Percentiles rank a stretch among this genome's conserved stretches.
phyloP scores from a whole-genome alignment of 2,113 vertebrate species.

The Symphodus melops region DNA sequence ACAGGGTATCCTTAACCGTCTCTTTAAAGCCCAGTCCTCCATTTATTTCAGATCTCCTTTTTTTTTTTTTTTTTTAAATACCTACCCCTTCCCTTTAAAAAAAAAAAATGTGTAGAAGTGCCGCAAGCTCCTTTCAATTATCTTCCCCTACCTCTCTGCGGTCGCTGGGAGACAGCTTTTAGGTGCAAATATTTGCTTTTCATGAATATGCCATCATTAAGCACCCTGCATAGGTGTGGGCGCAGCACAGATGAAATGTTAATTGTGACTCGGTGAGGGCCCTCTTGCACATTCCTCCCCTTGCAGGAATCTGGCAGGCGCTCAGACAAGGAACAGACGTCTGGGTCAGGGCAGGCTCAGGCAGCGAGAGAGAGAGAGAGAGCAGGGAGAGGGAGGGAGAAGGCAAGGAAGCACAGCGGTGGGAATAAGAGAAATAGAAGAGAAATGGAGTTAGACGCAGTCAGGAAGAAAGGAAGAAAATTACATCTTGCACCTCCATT shows the following conservation, averaged over 20 bases:
- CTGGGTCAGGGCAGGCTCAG: conserved; percentile 73
- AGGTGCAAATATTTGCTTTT: conserved; percentile 79
- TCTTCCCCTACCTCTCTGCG: conserved; percentile 43
- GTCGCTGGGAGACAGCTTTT: conserved; percentile 73
- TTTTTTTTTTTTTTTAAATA: conserved; percentile 5
- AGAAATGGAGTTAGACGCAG: background rate
- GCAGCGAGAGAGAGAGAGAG: conserved; percentile 31
- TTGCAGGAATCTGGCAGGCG: conserved; percentile 76
- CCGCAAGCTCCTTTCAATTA: conserved; percentile 72
- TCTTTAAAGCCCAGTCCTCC: conserved; percentile 57
- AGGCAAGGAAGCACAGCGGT: conserved; percentile 10
- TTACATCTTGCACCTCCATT: conserved; percentile 3
- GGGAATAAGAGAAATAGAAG: conserved; percentile 27
- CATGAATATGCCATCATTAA: conserved; percentile 74
- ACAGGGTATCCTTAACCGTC: conserved; percentile 54
- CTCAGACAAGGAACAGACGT: conserved; percentile 74
- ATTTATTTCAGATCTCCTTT: conserved; percentile 63
- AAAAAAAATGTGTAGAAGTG: conserved; percentile 55
- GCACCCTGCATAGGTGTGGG: conserved; percentile 71
- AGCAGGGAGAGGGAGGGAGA: background rate
- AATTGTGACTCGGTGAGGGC: conserved; percentile 71
- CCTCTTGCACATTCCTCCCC: conserved; percentile 70
- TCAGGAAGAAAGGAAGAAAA: background rate
- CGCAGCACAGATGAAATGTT: conserved; percentile 68
- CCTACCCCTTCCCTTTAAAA: conserved; percentile 20